Base-by-base conservation (phyloP, 2,888 invertebrate genomes). In the Agrochola lota region DNA sequence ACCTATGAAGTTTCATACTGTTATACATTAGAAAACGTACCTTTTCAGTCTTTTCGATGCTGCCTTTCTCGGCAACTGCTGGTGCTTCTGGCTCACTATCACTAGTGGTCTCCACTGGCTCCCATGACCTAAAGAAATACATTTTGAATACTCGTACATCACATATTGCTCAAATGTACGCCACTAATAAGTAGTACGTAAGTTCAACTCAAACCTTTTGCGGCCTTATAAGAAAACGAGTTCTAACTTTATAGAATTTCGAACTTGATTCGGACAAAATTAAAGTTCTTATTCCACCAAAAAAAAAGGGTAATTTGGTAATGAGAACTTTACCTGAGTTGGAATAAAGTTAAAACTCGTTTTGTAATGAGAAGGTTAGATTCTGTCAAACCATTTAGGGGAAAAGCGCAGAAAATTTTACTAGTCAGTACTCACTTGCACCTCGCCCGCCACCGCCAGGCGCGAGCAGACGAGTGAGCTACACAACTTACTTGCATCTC, bases 11-110 rank as follows among this genome's bases (percentile, higher is more conserved):
- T 52, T 52, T 9, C 9, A 9, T 52, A 52, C 23, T 3, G 23
- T 17, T 49, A 17, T 17, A 7, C 49, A 17, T 17, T 52, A 52
- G 23, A 52, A 52, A 52, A 9, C n/a, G 11, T 57, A 57, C 96
- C 94, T 96, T 96, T 95, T 96, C 96, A 95, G 96, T 96, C 95
- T 96, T 96, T 94, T 96, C 96, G 74, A 95, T 96, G 91, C 95
- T 96, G 90, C 96, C 96, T 74, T 96, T 96, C 83, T 96, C 96
- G 79, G 93, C 94, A 86, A 92, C 92, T 49, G 93, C 91, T 90
- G 93, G 95, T 68, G 92, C 89, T 86, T 96, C 96, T 8, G 95
- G 93, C 74, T 96, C 96, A 81, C 96, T 96, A 76, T 96, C 96
- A 71, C 96, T 96, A 8, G 95, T 95, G 63, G 95, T 94, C 74